Conservation (phyloP, 2,797 vertebrate genomes). For the Fundulus diaphanus region DNA sequence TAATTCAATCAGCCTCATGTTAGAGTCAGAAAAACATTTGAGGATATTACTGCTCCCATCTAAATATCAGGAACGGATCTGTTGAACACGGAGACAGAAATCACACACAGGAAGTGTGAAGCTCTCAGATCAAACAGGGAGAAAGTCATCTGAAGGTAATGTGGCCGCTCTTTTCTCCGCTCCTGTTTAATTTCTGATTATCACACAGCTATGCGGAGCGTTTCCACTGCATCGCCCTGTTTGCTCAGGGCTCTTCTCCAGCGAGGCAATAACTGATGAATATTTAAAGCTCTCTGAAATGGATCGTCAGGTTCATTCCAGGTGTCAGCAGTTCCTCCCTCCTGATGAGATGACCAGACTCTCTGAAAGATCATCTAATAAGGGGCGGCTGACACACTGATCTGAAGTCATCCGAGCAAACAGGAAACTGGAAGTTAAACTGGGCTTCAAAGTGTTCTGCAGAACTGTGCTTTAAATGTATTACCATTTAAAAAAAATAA, state of each 20-base stretch:
- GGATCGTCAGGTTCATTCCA: conserved; percentile 43
- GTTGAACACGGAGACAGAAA: conserved; percentile 19
- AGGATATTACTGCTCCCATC: background rate
- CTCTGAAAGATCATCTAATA: conserved; percentile 20
- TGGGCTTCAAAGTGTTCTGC: background rate
- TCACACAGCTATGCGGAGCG: conserved; percentile 50
- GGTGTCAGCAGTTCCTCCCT: conserved; percentile 31
- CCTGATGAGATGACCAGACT: conserved; percentile 21
- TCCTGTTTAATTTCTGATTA: conserved; percentile 67
- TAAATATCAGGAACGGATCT: conserved; percentile 5
- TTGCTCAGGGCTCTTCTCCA: conserved; percentile 59
- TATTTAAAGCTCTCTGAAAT: conserved; percentile 67
- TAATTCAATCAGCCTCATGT: background rate
- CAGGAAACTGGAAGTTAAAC: conserved; percentile 4
- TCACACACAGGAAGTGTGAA: conserved; percentile 4
- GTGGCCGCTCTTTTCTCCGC: conserved; percentile 24
- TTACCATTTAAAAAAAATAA: too few species aligned
- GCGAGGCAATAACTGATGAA: conserved; percentile 56
- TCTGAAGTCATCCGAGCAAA: conserved; percentile 14
- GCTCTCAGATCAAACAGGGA: conserved; percentile 39
- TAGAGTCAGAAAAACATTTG: background rate
- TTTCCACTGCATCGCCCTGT: conserved; percentile 26
- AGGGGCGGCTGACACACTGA: conserved; percentile 16
- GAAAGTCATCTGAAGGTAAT: conserved; percentile 68
- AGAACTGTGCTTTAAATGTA: background rate